Percentiles rank a stretch among this genome's conserved stretches.
Conservation (phyloP, 2,797 vertebrate genomes). For the Cyprinodon diabolis region DNA sequence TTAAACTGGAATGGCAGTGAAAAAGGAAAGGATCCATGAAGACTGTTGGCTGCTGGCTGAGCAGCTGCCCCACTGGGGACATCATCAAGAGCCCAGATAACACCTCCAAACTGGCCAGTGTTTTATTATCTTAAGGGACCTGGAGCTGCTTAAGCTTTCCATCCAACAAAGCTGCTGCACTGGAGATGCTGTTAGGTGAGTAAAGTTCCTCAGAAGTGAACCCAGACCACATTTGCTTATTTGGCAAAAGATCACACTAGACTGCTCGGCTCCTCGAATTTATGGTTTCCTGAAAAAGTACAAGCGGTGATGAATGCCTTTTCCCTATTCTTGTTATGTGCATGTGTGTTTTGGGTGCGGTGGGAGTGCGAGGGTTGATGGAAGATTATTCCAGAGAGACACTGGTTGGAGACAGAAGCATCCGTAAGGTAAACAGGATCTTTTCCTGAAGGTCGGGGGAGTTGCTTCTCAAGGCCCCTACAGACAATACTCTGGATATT, state of each 20-base stretch:
- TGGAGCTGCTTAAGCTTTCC: slow-evolving; percentile 7
- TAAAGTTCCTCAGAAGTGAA: slow-evolving; percentile 39
- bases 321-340: slow-evolving; percentile 50
- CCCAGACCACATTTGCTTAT: slow-evolving; percentile 43
- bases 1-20: slow-evolving; percentile 44
- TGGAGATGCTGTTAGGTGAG: slow-evolving; percentile 27
- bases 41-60: slow-evolving; percentile 55
- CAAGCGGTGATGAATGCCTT: slow-evolving; percentile 67
- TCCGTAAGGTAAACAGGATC: slow-evolving; percentile 84
- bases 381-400: slow-evolving; percentile 75
- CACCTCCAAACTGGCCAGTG: slow-evolving; percentile 54
- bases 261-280: slow-evolving; percentile 46
- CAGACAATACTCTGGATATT: slow-evolving; percentile 85
- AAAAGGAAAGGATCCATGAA: slow-evolving; percentile 51
- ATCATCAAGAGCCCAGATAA: slow-evolving; percentile 72
- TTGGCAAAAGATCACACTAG: slow-evolving; percentile 55
- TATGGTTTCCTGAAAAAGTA: slow-evolving; percentile 74
- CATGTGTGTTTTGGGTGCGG: slow-evolving; percentile 30
- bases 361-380: slow-evolving; percentile 66
- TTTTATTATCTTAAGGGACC: slow-evolving; percentile 3
- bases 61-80: slow-evolving; percentile 61
- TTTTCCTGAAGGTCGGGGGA: slow-evolving; percentile 79
- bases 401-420: slow-evolving; percentile 77
- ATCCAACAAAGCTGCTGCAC: not conserved
- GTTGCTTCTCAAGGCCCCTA: slow-evolving; percentile 79